Base-by-base conservation (phyloP, 2,797 vertebrate species). In the Takifugu rubripes region DNA sequence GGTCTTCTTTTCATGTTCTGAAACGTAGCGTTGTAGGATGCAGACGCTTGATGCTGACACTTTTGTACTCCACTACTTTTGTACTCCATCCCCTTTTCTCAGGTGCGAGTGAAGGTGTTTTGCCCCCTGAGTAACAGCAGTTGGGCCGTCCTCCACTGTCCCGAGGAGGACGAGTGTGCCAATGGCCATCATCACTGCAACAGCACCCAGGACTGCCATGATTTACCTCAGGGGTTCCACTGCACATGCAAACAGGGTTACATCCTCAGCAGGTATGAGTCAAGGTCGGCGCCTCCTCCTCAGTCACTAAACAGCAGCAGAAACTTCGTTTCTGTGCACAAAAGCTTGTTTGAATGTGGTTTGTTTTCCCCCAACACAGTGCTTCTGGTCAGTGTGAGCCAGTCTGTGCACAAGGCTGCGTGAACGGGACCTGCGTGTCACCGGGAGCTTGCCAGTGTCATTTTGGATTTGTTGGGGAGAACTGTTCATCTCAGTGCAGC, bases 231-330 rank as follows among this genome's bases (percentile, higher is more conserved):
- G 0, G 94, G 94, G 51, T 96, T 94, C 33, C 89, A 93, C 85
- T 97, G 95, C 85, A 93, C 91, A 61, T 97, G 95, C 88, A 94
- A 94, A 78, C 89, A 92, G 0, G 95, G 95, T 53, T 97, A 96
- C 68, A 90, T 93, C 25, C 92, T 94, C 59, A 93, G 93, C 91
- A 93, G 93, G 94, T 88, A 63, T 50, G 61, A 57, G 52, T 9
- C 14, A 7, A 16, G 49, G 1, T 31, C 11, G 6, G 15, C 26
- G 16, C 25, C 33, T 31, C 15, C 51, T 12, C 27, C 27, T 52
- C 24, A 29, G 11, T 0, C 17, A 3, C 1, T 25, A 6, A 54
- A 52, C 31, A 21, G 5, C 44, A 61, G 1, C 0, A n/a, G 15
- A 44, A 25, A 27, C 36, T 14, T 12, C 10, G 1, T 40, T 40